Base-by-base conservation (phyloP, 2,797 vertebrate species). In the Steatocranus sp. region DNA sequence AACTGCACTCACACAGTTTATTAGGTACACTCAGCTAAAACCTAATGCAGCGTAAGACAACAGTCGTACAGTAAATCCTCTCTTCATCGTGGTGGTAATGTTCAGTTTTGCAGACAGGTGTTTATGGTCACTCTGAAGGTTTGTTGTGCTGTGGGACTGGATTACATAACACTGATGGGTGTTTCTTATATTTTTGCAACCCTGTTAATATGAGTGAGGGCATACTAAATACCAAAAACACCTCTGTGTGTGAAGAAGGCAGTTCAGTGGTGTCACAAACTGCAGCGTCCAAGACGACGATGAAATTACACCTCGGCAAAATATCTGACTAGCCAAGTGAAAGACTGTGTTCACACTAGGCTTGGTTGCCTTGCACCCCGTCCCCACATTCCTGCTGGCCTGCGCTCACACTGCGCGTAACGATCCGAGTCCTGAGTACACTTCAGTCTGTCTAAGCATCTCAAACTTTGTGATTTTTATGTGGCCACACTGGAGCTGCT, bases 101-200 rank as follows among this genome's bases (percentile, higher is more conserved):
- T 49, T 79, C 36, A 23, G 11, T 50, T 48, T 30, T 81, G 50
- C 10, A 8, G 25, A 63, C 20, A 1, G 9, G n/a, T 41, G 76
- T 41, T 70, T 4, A 61, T 38, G 56, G 10, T 4, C 25, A 25
- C 8, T 56, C 32, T 58, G 11, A 51, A 30, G 49, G 23, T 81
- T 53, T 82, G 58, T 20, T 15, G 20, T 36, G 75, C 54, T 77
- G 27, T 38, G 61, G 8, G 32, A 25, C 0, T 11, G 14, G 5
- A 30, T 27, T 74, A 25, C 32, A 2, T 27, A 41, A 11, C 17
- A 8, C 79, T 30, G 68, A 78, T 17, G 11, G 32, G 74, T 25
- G 58, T 66, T 76, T 81, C 9, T 63, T 5, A 54, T 76, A 9
- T 51, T 77, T 46, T 43, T 85, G 41, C 20, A 70, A 54, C 34